These are phyloP conservation scores for Sinohyriopsis cumingii DNA, from an alignment of 2,888 invertebrate species.

Conservation along the genomic window DNA sequence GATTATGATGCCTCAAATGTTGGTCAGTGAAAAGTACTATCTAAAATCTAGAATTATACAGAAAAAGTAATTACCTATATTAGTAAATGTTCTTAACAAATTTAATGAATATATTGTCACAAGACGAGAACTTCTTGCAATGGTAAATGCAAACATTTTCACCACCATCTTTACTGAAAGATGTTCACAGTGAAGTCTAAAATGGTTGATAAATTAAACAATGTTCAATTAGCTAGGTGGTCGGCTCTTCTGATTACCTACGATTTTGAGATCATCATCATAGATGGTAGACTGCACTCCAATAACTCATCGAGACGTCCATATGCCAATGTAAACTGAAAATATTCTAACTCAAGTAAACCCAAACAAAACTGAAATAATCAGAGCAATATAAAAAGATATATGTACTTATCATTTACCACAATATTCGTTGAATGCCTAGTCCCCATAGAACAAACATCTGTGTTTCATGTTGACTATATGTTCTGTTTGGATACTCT, in stretches of 20 bases:
- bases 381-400: too few relatives aligned
- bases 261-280: background rate
- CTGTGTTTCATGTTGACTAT: too few relatives aligned
- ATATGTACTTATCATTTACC: too few relatives aligned
- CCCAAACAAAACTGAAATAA: too few relatives aligned
- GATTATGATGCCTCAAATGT: constrained; percentile 18
- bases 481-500: too few relatives aligned
- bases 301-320: constrained; percentile 18
- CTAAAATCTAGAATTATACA: constrained; percentile 18
- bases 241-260: constrained; percentile 10
- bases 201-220: too few relatives aligned
- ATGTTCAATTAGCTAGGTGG: constrained; percentile 12
- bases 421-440: too few relatives aligned
- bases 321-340: constrained; percentile 8
- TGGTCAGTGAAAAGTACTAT: constrained; percentile 21
- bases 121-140: constrained; percentile 11
- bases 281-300: constrained; percentile 4
- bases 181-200: too few relatives aligned
- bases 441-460: too few relatives aligned
- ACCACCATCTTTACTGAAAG: background rate
- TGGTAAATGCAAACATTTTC: constrained; percentile 14
- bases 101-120: constrained; percentile 14
- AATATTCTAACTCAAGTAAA: background rate
- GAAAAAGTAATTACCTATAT: constrained; percentile 22
- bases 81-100: constrained; percentile 13